phyloP scores from a whole-genome alignment of 2,888 invertebrate species.

The Cataglyphis albicans region DNA sequence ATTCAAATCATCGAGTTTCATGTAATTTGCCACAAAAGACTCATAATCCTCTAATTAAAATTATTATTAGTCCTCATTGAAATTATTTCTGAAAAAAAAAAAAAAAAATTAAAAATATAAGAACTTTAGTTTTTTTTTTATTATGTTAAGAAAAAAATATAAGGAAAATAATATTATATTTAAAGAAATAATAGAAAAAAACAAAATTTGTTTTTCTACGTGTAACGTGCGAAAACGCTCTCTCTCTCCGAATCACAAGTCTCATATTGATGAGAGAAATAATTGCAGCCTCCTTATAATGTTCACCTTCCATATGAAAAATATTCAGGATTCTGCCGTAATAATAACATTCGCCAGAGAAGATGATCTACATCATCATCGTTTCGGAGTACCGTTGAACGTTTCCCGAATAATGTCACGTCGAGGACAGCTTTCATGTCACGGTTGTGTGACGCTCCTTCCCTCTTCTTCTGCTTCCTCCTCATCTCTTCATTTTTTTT shows the following conservation, averaged over 20 bases:
- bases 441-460: background rate
- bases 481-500: background rate
- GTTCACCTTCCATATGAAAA: background rate
- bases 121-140: no score
- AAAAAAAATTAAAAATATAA: no score
- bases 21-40: no score
- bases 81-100: no score
- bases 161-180: no score
- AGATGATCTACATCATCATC: background rate
- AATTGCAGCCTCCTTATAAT: conserved; percentile 3
- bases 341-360: background rate
- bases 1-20: no score
- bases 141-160: no score
- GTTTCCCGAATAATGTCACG: background rate
- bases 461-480: background rate
- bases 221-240: background rate
- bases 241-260: background rate
- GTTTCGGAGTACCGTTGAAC: background rate
- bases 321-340: background rate
- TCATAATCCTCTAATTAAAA: no score
- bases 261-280: conserved; percentile 1
- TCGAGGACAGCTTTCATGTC: background rate
- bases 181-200: no score
- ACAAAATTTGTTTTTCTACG: no score
- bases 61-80: no score